Base-by-base conservation (phyloP, 1,140 invertebrate species). In the Achroia grisella region DNA sequence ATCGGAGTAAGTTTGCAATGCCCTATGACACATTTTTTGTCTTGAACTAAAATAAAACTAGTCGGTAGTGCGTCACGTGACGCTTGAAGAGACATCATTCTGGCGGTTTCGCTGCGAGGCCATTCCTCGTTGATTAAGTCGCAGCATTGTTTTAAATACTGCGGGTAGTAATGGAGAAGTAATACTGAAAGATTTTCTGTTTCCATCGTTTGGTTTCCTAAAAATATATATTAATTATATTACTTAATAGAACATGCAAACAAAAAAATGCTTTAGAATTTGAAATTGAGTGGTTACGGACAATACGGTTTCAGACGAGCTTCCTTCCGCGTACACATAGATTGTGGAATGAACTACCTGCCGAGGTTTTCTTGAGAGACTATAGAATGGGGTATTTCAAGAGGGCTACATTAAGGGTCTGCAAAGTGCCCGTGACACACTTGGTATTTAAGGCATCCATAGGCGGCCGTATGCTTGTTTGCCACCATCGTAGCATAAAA, bases 81-180 rank as follows among this genome's bases (percentile, higher is more conserved):
- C 14, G 87, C 84, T 69, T 89, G 80, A 23, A 94, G 72, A 33
- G 89, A 92, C 71, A 90, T 87, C 77, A 94, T 88, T 82, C 93
- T 87, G 50, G 92, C 91, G 39, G 90, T 91, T 71, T 91, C 89
- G 52, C 92, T 93, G 48, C 93, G 86, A 55, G 91, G 91, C 93
- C 93, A 95, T 88, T 95, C 92, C 30, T 90, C 88, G 79, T 95
- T 95, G 46, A 95, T 89, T 47, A 95, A 82, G 54, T 89, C 85
- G 71, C 91, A 93, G 60, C 92, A 93, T 67, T 90, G 78, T 67
- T 87, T 81, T 31, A 90, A 76, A 58, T 91, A 89, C 66, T 94
- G 87, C 32, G 91, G 91, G 62, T 91, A 79, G 54, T 90, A 84
- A 62, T 94, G 93, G 48, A 94, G 84, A 48, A 88, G 89, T 61